phyloP scores from a whole-genome alignment of 2,113 vertebrate genomes.

The Lethenteron reissneri region DNA sequence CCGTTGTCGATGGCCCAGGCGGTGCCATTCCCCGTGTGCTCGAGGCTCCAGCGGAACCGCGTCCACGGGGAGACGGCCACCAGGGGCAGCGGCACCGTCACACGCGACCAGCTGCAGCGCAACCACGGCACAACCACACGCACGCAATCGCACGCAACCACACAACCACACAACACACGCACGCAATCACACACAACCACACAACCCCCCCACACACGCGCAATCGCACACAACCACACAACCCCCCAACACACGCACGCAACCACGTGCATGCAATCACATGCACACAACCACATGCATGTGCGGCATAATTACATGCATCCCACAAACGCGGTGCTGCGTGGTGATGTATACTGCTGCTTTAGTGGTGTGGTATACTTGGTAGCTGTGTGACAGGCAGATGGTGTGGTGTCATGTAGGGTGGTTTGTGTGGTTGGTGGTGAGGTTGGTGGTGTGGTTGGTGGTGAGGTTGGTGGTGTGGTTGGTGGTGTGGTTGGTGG shows the following conservation, averaged over 20 bases:
- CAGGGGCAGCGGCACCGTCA: constrained; percentile 73
- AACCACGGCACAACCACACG: background rate
- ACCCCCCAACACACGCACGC: background rate
- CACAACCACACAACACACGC: background rate
- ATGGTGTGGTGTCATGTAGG: too few species aligned
- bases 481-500: too few species aligned
- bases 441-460: too few species aligned
- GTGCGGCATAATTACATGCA: too few species aligned
- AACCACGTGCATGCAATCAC: background rate
- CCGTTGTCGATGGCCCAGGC: constrained; percentile 97
- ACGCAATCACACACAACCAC: background rate
- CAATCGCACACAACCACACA: background rate
- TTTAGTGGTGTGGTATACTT: too few species aligned
- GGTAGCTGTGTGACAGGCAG: too few species aligned
- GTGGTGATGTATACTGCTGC: too few species aligned
- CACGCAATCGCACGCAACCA: background rate
- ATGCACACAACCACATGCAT: background rate
- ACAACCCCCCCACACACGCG: background rate
- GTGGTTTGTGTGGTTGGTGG: too few species aligned
- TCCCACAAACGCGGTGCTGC: too few species aligned
- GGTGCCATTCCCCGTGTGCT: constrained; percentile 42
- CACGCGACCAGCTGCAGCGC: constrained; percentile 60
- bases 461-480: too few species aligned
- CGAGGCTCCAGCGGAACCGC: constrained; percentile 79
- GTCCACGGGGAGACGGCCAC: constrained; percentile 60